Percentiles rank a stretch among this genome's conserved stretches.
phyloP scores from a whole-genome alignment of 2,113 vertebrate species.

The Theropithecus gelada region DNA sequence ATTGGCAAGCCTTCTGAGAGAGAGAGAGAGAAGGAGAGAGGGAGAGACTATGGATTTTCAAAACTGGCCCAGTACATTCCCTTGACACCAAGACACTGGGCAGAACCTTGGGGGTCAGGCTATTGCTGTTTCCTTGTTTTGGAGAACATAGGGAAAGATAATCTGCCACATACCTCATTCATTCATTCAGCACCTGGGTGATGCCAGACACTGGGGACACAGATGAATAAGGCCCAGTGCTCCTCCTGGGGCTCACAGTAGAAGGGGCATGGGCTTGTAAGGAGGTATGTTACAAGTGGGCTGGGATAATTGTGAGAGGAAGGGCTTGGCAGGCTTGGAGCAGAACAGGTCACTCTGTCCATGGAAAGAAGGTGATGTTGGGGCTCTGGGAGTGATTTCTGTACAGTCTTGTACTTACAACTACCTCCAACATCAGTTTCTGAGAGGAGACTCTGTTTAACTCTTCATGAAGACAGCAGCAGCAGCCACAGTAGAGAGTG shows the following conservation, averaged over 20 bases:
- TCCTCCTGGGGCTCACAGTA: neutral
- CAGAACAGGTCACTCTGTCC: neutral
- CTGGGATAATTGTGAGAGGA: neutral
- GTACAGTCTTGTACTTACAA: neutral
- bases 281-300: neutral
- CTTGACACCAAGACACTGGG: neutral
- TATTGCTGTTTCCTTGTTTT: neutral
- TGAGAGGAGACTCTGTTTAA: neutral
- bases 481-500: neutral
- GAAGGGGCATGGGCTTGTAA: neutral
- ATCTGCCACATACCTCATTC: neutral
- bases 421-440: neutral
- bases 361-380: neutral
- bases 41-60: neutral
- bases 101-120: neutral
- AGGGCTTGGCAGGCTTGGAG: neutral
- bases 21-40: too few species aligned
- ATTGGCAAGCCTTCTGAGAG: neutral
- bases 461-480: neutral
- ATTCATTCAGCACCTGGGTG: neutral
- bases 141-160: neutral
- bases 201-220: neutral
- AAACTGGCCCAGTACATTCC: neutral
- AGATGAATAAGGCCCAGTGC: neutral
- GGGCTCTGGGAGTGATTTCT: neutral